Evolutionary conservation across 2,888 invertebrate species (phyloP).

Genomic region (Synergus gifuensis): DNA sequence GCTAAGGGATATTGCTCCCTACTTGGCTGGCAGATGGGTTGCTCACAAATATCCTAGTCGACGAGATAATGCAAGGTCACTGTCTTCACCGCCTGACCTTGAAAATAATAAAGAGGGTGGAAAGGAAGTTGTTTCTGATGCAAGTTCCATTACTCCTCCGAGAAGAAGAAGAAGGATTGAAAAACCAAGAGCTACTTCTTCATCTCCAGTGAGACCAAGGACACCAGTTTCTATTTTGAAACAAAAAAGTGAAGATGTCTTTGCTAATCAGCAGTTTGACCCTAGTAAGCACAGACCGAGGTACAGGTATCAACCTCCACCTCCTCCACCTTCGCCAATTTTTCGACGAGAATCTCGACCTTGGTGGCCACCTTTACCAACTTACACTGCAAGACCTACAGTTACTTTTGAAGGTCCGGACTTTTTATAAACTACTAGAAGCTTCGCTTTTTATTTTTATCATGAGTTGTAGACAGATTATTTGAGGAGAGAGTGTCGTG

Average conservation of each 20-base stretch:
- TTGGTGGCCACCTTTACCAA: slow-evolving; percentile 79
- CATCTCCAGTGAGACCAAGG: slow-evolving; percentile 61
- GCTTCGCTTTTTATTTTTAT: slow-evolving; percentile 34
- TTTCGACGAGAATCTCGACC: slow-evolving; percentile 77
- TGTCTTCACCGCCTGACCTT: slow-evolving; percentile 79
- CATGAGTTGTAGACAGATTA: neutral
- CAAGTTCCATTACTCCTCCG: slow-evolving; percentile 50
- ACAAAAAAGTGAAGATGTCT: slow-evolving; percentile 76
- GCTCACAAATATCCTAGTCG: slow-evolving; percentile 88
- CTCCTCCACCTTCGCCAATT: slow-evolving; percentile 79
- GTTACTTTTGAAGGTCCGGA: slow-evolving; percentile 87
- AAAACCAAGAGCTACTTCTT: slow-evolving; percentile 54
- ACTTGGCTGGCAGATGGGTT: slow-evolving; percentile 88
- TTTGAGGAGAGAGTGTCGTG: neutral
- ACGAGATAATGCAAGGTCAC: slow-evolving; percentile 84
- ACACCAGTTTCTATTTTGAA: slow-evolving; percentile 77
- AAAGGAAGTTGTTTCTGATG: slow-evolving; percentile 38
- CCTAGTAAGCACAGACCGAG: slow-evolving; percentile 87
- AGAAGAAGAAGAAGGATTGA: slow-evolving; percentile 49
- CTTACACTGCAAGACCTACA: slow-evolving; percentile 81
- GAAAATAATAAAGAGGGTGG: slow-evolving; percentile 52
- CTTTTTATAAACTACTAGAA: slow-evolving; percentile 34
- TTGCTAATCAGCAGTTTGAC: slow-evolving; percentile 86
- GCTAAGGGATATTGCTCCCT: slow-evolving; percentile 87
- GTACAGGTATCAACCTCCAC: slow-evolving; percentile 87